These are phyloP conservation scores for Sylvilagus bachmani DNA, from an alignment of 2,113 vertebrate genomes.

Conservation along the genomic window DNA sequence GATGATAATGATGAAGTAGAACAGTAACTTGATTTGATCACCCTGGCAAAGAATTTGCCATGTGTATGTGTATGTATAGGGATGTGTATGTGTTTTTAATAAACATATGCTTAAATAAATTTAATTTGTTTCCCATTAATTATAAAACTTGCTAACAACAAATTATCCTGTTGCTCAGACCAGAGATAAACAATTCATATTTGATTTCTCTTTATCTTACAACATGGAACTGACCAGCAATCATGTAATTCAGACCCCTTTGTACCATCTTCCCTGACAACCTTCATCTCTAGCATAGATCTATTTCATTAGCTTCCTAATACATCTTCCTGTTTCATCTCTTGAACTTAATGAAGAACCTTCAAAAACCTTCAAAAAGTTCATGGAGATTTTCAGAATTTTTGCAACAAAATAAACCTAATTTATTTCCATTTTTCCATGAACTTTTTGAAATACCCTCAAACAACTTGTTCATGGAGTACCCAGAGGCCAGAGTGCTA, in stretches of 20 bases:
- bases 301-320: neutral
- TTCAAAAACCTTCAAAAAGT: too few species aligned
- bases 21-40: neutral
- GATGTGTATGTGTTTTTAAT: neutral
- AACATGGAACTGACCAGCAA: neutral
- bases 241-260: neutral
- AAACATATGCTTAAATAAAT: constrained; percentile 42
- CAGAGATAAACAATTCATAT: neutral
- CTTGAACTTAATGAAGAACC: neutral
- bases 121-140: constrained; percentile 8
- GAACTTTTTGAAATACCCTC: too few species aligned
- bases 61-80: neutral
- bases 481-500: neutral
- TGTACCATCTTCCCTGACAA: neutral
- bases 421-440: too few species aligned
- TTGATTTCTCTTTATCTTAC: neutral
- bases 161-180: neutral
- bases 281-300: neutral
- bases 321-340: neutral
- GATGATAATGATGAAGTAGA: neutral
- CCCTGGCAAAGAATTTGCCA: neutral
- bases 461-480: neutral
- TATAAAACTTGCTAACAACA: neutral
- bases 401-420: too few species aligned
- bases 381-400: too few species aligned